Evolutionary conservation across 2,797 vertebrate species (phyloP).

Genomic region (Emys orbicularis): DNA sequence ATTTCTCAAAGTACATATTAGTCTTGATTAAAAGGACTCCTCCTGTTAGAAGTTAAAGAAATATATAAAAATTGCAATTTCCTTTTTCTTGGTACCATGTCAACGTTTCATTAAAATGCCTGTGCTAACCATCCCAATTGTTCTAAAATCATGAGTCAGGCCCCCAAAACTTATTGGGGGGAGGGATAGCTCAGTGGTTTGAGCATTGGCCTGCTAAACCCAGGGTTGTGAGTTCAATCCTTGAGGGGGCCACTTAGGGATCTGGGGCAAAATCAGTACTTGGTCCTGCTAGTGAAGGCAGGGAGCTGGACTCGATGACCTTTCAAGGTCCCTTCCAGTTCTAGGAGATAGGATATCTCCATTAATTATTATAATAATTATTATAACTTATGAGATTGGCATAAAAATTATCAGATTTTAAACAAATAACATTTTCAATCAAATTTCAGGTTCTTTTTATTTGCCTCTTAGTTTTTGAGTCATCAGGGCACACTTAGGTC

Average conservation of each 20-base stretch:
- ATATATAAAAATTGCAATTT: not conserved
- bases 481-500: not conserved
- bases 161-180: conserved; percentile 11
- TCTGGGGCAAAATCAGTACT: too few relatives aligned
- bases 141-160: not conserved
- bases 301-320: too few relatives aligned
- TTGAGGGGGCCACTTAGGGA: too few relatives aligned
- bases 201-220: too few relatives aligned
- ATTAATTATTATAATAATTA: too few relatives aligned
- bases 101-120: conserved; percentile 60
- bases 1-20: conserved; percentile 42
- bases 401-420: not conserved
- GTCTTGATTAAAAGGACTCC: not conserved
- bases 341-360: too few relatives aligned
- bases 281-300: too few relatives aligned
- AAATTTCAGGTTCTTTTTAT: not conserved
- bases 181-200: too few relatives aligned
- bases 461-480: not conserved
- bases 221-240: too few relatives aligned
- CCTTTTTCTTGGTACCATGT: not conserved
- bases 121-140: conserved; percentile 19
- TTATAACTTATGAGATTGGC: not conserved
- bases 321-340: too few relatives aligned
- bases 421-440: not conserved
- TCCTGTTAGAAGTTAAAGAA: conserved; percentile 16